Percentiles rank a stretch among this genome's conserved stretches.
These are phyloP conservation scores for Campoplex nolae DNA, from an alignment of 2,888 invertebrate species.

Conservation along the genomic window DNA sequence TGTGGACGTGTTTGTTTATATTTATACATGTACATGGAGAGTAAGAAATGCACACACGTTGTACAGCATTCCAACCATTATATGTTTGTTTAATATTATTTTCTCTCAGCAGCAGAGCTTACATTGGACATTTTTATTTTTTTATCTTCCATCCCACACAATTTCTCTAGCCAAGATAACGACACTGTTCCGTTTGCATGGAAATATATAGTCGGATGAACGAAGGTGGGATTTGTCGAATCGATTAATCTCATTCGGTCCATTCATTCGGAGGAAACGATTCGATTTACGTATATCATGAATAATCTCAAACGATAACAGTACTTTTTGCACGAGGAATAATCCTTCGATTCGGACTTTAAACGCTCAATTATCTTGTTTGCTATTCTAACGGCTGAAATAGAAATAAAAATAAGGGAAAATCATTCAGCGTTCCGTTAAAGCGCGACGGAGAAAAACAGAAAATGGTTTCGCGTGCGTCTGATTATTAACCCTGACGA, in stretches of 20 bases:
- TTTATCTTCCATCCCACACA: slow-evolving; percentile 5
- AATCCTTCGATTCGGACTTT: neutral
- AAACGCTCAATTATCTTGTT: neutral
- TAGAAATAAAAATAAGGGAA: neutral
- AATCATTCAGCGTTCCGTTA: slow-evolving; percentile 9
- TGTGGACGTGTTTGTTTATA: neutral
- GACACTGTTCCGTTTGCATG: slow-evolving; percentile 5
- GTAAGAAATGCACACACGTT: neutral
- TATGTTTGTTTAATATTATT: slow-evolving; percentile 10
- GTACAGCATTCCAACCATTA: slow-evolving; percentile 26
- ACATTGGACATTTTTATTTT: neutral
- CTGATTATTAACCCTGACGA: slow-evolving; percentile 46
- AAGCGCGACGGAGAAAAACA: neutral
- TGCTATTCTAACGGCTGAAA: neutral
- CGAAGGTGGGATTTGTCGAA: neutral
- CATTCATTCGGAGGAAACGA: neutral
- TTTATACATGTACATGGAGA: neutral
- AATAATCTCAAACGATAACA: neutral
- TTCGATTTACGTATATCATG: neutral
- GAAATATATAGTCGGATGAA: slow-evolving; percentile 11
- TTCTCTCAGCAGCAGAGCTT: neutral
- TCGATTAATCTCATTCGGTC: neutral
- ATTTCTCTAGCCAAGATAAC: slow-evolving; percentile 7
- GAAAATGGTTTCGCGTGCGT: slow-evolving; percentile 42
- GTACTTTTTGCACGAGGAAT: neutral